These are phyloP conservation scores for Trachelus stipa DNA, from an alignment of 2,888 invertebrate species.

Conservation along the genomic window DNA sequence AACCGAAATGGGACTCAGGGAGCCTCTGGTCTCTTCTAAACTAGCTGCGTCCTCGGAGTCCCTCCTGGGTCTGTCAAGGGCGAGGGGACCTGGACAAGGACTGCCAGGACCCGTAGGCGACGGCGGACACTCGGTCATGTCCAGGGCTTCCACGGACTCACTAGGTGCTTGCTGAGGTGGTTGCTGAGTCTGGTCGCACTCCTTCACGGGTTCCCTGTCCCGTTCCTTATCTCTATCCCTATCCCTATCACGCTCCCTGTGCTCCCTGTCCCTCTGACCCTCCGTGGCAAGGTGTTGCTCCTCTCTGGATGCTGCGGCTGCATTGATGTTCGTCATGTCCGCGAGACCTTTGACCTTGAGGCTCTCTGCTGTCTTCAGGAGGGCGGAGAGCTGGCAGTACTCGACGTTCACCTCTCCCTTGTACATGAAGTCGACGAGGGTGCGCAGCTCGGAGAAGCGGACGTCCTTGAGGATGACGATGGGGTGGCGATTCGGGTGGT, in stretches of 20 bases:
- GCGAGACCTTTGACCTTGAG: constrained; percentile 93
- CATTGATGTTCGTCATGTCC: constrained; percentile 89
- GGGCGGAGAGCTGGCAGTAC: constrained; percentile 90
- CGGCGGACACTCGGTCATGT: constrained; percentile 49
- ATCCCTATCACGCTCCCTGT: constrained; percentile 35
- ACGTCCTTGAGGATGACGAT: constrained; percentile 96
- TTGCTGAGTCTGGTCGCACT: constrained; percentile 37
- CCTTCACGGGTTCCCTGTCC: constrained; percentile 31
- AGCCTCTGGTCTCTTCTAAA: constrained; percentile 60
- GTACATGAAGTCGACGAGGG: constrained; percentile 96
- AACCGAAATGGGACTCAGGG: constrained; percentile 64
- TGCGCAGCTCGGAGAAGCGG: constrained; percentile 88
- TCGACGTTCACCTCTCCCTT: constrained; percentile 96
- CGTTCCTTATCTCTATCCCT: constrained; percentile 44
- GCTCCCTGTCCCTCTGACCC: constrained; percentile 32
- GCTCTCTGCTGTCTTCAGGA: constrained; percentile 92
- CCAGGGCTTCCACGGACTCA: constrained; percentile 55
- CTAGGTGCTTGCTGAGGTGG: constrained; percentile 42
- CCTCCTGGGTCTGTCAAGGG: constrained; percentile 56
- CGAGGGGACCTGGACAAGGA: constrained; percentile 65
- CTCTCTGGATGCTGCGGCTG: constrained; percentile 68
- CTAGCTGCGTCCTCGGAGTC: constrained; percentile 61
- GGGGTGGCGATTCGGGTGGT: constrained; percentile 92
- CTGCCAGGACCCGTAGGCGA: constrained; percentile 49
- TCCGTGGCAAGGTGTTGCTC: constrained; percentile 57